phyloP scores from a whole-genome alignment of 2,797 vertebrate species.

The Todus mexicanus region DNA sequence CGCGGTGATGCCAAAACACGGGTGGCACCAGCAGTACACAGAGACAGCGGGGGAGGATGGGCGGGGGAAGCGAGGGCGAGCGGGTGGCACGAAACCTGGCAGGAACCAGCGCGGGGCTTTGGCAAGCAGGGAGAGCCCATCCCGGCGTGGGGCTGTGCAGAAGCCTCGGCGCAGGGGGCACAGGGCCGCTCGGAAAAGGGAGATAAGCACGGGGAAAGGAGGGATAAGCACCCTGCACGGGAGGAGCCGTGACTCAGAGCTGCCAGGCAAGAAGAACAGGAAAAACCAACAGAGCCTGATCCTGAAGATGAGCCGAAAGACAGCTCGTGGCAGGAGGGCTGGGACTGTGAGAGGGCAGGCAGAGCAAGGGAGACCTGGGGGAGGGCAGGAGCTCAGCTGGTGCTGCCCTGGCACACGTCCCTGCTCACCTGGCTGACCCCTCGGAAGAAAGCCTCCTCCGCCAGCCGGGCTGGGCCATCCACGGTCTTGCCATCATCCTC shows the following conservation, averaged over 20 bases:
- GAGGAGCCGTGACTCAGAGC: slow-evolving; percentile 32
- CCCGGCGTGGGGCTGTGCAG: neutral
- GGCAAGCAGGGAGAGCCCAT: neutral
- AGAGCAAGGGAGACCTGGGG: neutral
- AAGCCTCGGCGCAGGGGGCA: neutral
- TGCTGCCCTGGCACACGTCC: rapidly evolving
- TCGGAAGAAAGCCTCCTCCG: slow-evolving; percentile 91
- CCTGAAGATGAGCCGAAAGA: neutral
- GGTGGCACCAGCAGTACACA: neutral
- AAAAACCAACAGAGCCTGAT: slow-evolving; percentile 43
- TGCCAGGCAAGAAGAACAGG: neutral
- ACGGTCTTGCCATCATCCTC: slow-evolving; percentile 98
- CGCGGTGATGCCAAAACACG: neutral
- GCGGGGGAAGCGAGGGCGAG: rapidly evolving
- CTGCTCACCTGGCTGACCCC: slow-evolving; percentile 88
- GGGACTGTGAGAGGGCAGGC: neutral
- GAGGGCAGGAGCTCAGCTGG: neutral
- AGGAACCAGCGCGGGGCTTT: neutral
- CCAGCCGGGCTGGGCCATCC: slow-evolving; percentile 92
- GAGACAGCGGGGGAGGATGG: rapidly evolving
- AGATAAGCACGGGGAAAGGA: neutral
- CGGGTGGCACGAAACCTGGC: neutral
- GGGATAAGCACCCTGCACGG: neutral
- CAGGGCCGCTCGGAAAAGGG: neutral
- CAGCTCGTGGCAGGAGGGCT: neutral